Conservation (phyloP, 2,113 vertebrate species). For the Coreoperca whiteheadi region DNA sequence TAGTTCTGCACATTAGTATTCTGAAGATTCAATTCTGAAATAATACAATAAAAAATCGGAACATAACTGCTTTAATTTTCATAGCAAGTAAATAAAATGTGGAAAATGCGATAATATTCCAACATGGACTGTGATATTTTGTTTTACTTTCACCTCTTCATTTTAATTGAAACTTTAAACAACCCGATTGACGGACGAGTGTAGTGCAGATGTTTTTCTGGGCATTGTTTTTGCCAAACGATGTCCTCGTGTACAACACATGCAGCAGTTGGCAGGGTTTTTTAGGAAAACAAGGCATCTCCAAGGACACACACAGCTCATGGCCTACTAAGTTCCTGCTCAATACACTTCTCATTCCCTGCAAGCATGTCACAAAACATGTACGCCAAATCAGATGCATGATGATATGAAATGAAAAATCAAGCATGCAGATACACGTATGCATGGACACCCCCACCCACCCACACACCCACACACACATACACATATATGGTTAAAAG, state of each 20-base stretch:
- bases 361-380: not conserved
- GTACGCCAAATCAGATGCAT: not conserved
- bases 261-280: constrained; percentile 19
- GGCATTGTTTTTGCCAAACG: constrained; percentile 27
- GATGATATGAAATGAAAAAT: not conserved
- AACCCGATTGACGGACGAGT: not conserved
- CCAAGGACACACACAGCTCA: constrained; percentile 36
- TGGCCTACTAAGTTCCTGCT: constrained; percentile 1
- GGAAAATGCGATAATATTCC: not conserved
- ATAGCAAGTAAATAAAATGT: not conserved
- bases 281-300: constrained; percentile 51
- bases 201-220: not conserved
- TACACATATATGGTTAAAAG: not conserved
- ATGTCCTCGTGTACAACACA: constrained; percentile 29
- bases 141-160: not conserved
- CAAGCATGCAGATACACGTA: not conserved
- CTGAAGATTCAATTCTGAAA: not conserved
- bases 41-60: not conserved
- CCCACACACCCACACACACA: not conserved
- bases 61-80: not conserved
- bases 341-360: not conserved
- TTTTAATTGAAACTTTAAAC: not conserved
- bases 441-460: not conserved
- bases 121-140: not conserved
- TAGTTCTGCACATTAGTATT: too few species aligned